A percentile compares a stretch with the other conserved stretches of the same genome.
These are phyloP conservation scores for Megamerina dolium DNA, from an alignment of 2,888 invertebrate species.

Conservation along the genomic window DNA sequence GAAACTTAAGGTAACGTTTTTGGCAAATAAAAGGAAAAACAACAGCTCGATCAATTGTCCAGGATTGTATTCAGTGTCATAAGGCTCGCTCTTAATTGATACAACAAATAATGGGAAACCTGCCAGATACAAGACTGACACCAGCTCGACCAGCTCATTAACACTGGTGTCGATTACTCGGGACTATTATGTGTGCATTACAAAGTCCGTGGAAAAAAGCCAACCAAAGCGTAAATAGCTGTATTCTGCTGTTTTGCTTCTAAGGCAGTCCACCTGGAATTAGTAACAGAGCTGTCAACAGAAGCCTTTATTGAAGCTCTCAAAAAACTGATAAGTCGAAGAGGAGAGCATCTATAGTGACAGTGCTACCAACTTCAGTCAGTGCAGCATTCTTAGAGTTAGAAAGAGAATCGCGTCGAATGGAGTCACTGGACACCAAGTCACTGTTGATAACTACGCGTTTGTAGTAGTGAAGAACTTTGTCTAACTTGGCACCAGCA, in stretches of 20 bases:
- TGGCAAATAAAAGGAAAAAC: too few species aligned
- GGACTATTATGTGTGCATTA: not conserved
- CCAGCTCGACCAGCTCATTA: not conserved
- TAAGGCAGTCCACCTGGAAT: not conserved
- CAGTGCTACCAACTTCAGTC: constrained; percentile 5
- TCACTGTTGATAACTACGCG: too few species aligned
- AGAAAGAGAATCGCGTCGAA: too few species aligned
- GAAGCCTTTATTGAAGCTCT: constrained; percentile 5
- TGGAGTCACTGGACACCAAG: too few species aligned
- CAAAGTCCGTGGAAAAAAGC: not conserved
- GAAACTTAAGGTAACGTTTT: too few species aligned
- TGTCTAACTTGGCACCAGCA: too few species aligned
- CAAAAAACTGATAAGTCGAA: constrained; percentile 7
- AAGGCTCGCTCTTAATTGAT: constrained; percentile 10
- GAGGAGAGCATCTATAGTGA: constrained; percentile 9
- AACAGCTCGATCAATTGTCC: too few species aligned
- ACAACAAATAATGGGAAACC: constrained; percentile 27
- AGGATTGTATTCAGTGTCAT: too few species aligned
- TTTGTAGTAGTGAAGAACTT: too few species aligned
- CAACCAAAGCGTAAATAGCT: not conserved
- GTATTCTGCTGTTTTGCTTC: not conserved
- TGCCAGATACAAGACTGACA: constrained; percentile 13
- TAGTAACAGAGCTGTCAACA: not conserved
- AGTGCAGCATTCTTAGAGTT: too few species aligned
- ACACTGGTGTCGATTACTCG: not conserved